Percentiles rank a stretch among this genome's conserved stretches.
Conservation (phyloP, 2,888 invertebrate genomes). For the Sturmia bella region DNA sequence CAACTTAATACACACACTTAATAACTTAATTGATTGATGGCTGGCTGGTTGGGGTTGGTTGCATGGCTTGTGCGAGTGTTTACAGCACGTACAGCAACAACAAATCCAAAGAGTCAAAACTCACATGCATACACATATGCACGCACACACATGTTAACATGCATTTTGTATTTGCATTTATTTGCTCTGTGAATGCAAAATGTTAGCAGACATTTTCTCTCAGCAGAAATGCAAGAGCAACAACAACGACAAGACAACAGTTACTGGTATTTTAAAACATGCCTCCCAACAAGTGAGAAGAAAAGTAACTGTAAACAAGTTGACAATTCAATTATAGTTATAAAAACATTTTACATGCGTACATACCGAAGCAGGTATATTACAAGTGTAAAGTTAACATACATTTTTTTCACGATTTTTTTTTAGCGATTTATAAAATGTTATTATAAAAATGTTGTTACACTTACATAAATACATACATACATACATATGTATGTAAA, state of each 20-base stretch:
- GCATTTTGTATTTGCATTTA: background rate
- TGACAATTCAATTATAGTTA: conserved; percentile 28
- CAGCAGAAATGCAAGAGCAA: too few species aligned
- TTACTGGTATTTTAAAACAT: background rate
- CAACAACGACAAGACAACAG: background rate
- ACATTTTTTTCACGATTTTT: background rate
- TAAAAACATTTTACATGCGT: conserved; percentile 30
- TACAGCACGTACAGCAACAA: conserved; percentile 13
- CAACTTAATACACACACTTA: conserved; percentile 58
- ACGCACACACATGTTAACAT: background rate
- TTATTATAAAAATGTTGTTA: conserved; percentile 1
- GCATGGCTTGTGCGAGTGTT: conserved; percentile 43
- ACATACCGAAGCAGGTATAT: too few species aligned
- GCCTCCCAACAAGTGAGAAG: background rate
- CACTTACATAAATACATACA: too few species aligned
- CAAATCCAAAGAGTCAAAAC: background rate
- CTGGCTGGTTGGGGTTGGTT: conserved; percentile 33
- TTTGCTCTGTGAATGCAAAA: conserved; percentile 7
- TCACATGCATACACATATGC: background rate
- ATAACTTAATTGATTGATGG: conserved; percentile 66
- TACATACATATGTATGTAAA: too few species aligned
- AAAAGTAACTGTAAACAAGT: background rate
- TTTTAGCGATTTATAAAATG: too few species aligned
- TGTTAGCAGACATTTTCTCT: background rate
- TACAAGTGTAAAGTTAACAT: conserved; percentile 52